A percentile compares a stretch with the other conserved stretches of the same genome.
phyloP scores from a whole-genome alignment of 2,113 vertebrate species.

The Periophthalmus modestus region DNA sequence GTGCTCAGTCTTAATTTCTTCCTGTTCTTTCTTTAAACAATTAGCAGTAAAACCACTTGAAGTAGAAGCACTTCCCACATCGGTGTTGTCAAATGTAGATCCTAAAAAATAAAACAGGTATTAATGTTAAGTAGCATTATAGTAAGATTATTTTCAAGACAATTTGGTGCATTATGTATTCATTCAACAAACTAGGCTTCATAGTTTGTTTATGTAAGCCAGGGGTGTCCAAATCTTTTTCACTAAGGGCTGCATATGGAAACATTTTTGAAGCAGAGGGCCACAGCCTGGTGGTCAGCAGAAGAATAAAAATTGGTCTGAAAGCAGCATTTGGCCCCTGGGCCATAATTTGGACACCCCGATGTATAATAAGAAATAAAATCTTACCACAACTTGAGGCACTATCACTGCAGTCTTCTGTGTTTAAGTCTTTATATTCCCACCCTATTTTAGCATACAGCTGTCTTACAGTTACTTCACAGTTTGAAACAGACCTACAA shows the following conservation, averaged over 20 bases:
- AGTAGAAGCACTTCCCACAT: background rate
- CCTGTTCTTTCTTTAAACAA: background rate
- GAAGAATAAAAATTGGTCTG: no score
- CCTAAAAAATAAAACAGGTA: background rate
- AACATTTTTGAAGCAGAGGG: no score
- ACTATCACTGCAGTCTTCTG: slow-evolving; percentile 29
- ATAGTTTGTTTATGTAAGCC: background rate
- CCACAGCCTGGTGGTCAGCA: no score
- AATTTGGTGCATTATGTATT: background rate
- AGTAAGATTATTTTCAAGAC: background rate
- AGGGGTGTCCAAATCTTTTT: no score
- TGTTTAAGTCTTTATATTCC: slow-evolving; percentile 64
- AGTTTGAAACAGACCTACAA: slow-evolving; percentile 63
- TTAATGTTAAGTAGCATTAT: background rate
- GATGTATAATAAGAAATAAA: background rate
- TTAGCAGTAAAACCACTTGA: background rate
- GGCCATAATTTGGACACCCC: no score
- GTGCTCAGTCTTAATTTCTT: background rate
- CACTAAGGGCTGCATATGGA: no score
- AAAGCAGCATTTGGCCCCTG: no score
- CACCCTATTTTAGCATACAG: slow-evolving; percentile 64
- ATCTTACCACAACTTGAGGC: slow-evolving; percentile 20
- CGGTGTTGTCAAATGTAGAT: background rate
- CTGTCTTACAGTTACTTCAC: slow-evolving; percentile 61
- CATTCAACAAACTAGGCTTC: background rate